Conservation (phyloP, 2,888 invertebrate genomes). For the Spodoptera littoralis region DNA sequence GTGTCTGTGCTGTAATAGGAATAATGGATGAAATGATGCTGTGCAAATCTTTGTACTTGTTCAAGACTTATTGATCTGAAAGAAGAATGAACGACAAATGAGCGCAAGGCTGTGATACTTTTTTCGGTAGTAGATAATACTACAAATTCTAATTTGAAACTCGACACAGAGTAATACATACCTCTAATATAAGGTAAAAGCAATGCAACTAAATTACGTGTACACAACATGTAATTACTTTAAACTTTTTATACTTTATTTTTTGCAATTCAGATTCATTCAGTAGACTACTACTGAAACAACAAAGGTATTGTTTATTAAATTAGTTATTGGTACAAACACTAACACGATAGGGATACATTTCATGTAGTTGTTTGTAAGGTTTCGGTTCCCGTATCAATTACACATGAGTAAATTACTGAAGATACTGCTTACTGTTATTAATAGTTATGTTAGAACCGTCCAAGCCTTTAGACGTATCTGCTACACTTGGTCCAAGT, state of each 20-base stretch:
- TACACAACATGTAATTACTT: too few species aligned
- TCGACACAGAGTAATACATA: too few species aligned
- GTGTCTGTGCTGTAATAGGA: conserved; percentile 8
- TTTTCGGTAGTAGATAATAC: too few species aligned
- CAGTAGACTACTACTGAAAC: too few species aligned
- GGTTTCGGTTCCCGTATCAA: conserved; percentile 46
- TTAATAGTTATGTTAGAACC: conserved; percentile 37
- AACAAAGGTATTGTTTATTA: conserved; percentile 32
- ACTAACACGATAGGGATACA: conserved; percentile 30
- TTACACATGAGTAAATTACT: conserved; percentile 46
- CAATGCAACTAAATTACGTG: too few species aligned
- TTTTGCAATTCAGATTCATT: too few species aligned
- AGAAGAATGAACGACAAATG: too few species aligned
- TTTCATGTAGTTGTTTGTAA: conserved; percentile 34
- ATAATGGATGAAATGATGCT: conserved; percentile 3
- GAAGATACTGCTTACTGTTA: conserved; percentile 39
- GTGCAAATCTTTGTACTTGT: background rate
- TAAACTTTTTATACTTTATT: too few species aligned
- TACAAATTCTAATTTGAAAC: too few species aligned
- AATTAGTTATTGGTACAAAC: conserved; percentile 29
- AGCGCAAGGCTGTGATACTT: too few species aligned
- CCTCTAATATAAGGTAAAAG: too few species aligned
- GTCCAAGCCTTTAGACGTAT: conserved; percentile 32
- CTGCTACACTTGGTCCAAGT: conserved; percentile 61
- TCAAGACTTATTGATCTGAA: too few species aligned